Conservation (phyloP, 2,888 invertebrate species). For the Muschampia plurimacula region DNA sequence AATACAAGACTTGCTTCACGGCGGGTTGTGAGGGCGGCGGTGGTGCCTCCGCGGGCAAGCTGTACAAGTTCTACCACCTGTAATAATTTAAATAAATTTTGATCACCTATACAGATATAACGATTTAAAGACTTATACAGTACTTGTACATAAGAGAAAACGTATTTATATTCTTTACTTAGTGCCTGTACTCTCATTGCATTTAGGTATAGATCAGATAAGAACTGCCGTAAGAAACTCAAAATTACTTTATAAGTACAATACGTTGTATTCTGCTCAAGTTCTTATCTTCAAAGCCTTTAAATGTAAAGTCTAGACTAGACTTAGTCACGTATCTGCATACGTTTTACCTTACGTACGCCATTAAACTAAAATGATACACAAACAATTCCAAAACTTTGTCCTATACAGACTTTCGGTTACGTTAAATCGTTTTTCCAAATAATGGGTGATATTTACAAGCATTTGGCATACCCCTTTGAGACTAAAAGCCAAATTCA, state of each 20-base stretch:
- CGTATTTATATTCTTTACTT: neutral
- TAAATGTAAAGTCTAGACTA: slow-evolving; percentile 31
- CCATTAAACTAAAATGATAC: slow-evolving; percentile 16
- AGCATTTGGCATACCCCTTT: neutral
- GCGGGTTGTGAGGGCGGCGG: too few species aligned
- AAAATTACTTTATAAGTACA: slow-evolving; percentile 1
- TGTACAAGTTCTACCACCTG: too few species aligned
- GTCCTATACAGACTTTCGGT: neutral
- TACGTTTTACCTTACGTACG: slow-evolving; percentile 15
- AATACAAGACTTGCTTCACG: too few species aligned
- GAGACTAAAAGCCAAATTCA: slow-evolving; percentile 17
- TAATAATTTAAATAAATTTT: too few species aligned
- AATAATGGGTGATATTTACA: neutral
- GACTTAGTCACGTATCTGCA: slow-evolving; percentile 35
- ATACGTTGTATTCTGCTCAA: slow-evolving; percentile 8
- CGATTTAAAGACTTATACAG: too few species aligned
- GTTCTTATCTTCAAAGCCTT: slow-evolving; percentile 22
- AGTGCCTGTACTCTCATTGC: too few species aligned
- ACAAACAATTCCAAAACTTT: slow-evolving; percentile 19
- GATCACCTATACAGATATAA: too few species aligned
- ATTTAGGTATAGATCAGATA: slow-evolving; percentile 6
- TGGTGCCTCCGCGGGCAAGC: too few species aligned
- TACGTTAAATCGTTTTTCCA: neutral
- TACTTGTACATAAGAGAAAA: too few species aligned
- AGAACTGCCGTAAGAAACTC: neutral